Evolutionary conservation across 1,140 invertebrate species (phyloP).

Genomic region (Pectinophora gossypiella): DNA sequence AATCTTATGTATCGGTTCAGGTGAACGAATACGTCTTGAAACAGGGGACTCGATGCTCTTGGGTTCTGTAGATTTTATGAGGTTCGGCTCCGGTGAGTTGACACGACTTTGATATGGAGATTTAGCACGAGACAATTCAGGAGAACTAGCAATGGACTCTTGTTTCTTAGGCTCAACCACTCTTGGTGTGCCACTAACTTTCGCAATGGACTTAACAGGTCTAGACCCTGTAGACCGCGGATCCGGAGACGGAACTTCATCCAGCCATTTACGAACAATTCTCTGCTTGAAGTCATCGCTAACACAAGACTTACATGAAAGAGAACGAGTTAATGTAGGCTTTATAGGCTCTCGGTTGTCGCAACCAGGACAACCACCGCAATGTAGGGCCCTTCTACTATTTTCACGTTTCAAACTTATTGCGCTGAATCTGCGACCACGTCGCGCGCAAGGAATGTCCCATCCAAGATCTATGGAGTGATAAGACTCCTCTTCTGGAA

Average conservation of each 20-base stretch:
- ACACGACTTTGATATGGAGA: not conserved
- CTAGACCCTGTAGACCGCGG: constrained; percentile 15
- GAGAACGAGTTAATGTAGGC: constrained; percentile 49
- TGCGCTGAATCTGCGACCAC: constrained; percentile 60
- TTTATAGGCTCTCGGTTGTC: constrained; percentile 58
- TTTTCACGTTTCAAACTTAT: constrained; percentile 76
- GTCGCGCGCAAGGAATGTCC: constrained; percentile 62
- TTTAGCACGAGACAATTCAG: not conserved
- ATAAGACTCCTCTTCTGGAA: constrained; percentile 85
- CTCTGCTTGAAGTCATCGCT: constrained; percentile 75
- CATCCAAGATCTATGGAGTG: constrained; percentile 65
- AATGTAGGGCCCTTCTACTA: constrained; percentile 69
- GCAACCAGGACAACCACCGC: constrained; percentile 81
- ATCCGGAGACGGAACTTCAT: constrained; percentile 79
- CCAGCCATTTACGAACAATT: constrained; percentile 81
- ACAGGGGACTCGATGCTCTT: not conserved
- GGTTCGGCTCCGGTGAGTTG: not conserved
- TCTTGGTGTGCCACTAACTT: constrained; percentile 64
- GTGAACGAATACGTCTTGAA: not conserved
- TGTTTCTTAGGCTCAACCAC: constrained; percentile 42
- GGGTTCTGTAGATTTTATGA: not conserved
- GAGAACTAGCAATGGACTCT: not conserved
- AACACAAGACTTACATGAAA: constrained; percentile 72
- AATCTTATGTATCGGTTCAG: not conserved
- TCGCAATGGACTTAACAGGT: constrained; percentile 57